Base-by-base conservation (phyloP, 2,797 vertebrate genomes). In the Momotus momota region DNA sequence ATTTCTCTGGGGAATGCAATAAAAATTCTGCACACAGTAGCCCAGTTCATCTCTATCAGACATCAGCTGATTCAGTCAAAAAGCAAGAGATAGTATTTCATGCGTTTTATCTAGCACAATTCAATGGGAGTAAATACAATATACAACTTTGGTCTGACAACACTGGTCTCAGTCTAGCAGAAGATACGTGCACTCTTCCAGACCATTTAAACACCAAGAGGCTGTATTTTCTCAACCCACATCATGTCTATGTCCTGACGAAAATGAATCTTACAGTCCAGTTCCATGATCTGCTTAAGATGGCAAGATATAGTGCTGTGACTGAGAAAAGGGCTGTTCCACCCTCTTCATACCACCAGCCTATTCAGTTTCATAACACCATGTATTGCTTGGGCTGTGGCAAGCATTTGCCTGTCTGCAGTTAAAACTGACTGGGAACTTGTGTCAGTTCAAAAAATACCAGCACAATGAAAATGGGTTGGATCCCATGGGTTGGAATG, bases 181-280 rank as follows among this genome's bases (percentile, higher is more conserved):
- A 94, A 86, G 26, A 62, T 33, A 71, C 8, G 25, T 86, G 58
- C 27, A 27, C 27, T 79, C 83, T 88, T 84, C 67, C 45, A 87
- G 78, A 75, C 17, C 27, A 62, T 49, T 90, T 88, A 86, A 81
- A 26, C 19, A 84, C 51, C 73, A 94, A 15, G 5, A 88, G 12
- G 16, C 27, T 79, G 73, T 46, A 86, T 92, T 90, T 81, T 91
- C 54, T 93, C 61, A 81, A 65, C 62, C 51, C 58, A 81, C 46
- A 66, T 40, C 41, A 72, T 40, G 62, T 65, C 54, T 71, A 1
- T 46, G 40, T 65, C 88, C 93, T 45, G 69, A 83, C 33, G 54
- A 49, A 91, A 71, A 78, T 38, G 21, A 14, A 27, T 66, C 33
- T 74, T 54, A 67, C 45, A 78, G 65, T 45, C 27, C 83, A 72